A percentile compares a stretch with the other conserved stretches of the same genome.
Conservation (phyloP, 2,113 vertebrate genomes). For the Rattus norvegicus region DNA sequence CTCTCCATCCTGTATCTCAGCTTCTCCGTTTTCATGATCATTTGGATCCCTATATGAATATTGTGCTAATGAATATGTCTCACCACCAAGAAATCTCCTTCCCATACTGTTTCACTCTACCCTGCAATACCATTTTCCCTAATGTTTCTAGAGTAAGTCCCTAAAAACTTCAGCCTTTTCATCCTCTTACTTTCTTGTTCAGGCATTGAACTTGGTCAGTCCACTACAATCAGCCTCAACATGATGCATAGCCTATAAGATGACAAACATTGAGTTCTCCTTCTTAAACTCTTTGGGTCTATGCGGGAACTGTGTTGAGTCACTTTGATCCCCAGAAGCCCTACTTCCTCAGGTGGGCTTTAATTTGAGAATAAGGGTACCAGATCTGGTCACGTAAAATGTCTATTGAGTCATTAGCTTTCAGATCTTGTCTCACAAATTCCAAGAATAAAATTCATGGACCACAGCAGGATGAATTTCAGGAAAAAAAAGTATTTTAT, state of each 20-base stretch:
- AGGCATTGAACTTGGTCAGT: background rate
- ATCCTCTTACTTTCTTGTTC: background rate
- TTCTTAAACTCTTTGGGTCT: background rate
- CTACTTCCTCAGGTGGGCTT: background rate
- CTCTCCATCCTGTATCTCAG: background rate
- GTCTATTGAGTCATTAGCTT: background rate
- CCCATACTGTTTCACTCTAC: background rate
- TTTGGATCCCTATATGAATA: background rate
- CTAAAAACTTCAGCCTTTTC: background rate
- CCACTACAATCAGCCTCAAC: background rate
- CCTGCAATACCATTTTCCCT: background rate
- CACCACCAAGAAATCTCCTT: background rate
- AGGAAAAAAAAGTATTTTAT: background rate
- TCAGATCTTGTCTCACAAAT: background rate
- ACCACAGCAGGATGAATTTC: background rate
- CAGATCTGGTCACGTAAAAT: background rate
- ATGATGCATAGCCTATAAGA: background rate
- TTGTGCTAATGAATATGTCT: background rate
- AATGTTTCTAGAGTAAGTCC: background rate
- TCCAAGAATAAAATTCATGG: background rate
- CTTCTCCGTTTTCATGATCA: background rate
- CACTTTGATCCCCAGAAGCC: background rate
- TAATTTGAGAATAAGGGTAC: background rate
- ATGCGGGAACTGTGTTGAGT: background rate
- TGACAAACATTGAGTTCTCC: background rate